Evolutionary conservation across 1,140 invertebrate species (phyloP).

Genomic region (Drosophila elegans): DNA sequence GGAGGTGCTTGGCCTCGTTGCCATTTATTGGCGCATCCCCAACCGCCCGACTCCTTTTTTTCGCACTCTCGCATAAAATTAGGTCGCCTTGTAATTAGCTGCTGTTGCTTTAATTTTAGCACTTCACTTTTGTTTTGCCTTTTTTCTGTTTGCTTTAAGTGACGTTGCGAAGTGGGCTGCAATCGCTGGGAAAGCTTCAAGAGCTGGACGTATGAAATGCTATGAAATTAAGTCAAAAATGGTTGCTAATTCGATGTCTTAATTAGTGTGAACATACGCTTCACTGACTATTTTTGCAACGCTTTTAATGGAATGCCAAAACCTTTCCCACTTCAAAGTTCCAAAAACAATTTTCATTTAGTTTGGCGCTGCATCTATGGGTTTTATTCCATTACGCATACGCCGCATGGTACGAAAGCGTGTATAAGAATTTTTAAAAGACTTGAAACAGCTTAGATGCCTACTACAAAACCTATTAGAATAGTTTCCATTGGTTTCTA

Average conservation of each 20-base stretch:
- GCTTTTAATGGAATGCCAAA: constrained; percentile 4
- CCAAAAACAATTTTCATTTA: constrained; percentile 15
- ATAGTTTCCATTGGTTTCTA: constrained; percentile 40
- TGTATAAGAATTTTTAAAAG: constrained; percentile 23
- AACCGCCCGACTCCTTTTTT: constrained; percentile 43
- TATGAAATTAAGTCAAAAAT: constrained; percentile 16
- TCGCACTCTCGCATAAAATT: constrained; percentile 72
- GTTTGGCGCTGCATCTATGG: background rate
- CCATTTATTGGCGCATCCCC: constrained; percentile 72
- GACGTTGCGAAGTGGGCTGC: constrained; percentile 39
- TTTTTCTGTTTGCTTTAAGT: constrained; percentile 51
- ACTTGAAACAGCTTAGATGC: constrained; percentile 36
- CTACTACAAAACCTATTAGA: constrained; percentile 41
- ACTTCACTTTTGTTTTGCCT: constrained; percentile 34
- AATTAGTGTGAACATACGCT: constrained; percentile 12
- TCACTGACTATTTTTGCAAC: background rate
- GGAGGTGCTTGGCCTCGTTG: constrained; percentile 80
- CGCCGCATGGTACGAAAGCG: constrained; percentile 15
- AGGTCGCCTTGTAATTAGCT: constrained; percentile 78
- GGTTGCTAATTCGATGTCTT: constrained; percentile 1
- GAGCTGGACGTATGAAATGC: constrained; percentile 16
- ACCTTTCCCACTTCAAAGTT: background rate
- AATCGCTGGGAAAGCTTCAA: constrained; percentile 37
- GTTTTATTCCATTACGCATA: constrained; percentile 48
- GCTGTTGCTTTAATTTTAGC: constrained; percentile 70